These are phyloP conservation scores for Apodemia zela DNA, from an alignment of 2,888 invertebrate genomes.

Conservation along the genomic window DNA sequence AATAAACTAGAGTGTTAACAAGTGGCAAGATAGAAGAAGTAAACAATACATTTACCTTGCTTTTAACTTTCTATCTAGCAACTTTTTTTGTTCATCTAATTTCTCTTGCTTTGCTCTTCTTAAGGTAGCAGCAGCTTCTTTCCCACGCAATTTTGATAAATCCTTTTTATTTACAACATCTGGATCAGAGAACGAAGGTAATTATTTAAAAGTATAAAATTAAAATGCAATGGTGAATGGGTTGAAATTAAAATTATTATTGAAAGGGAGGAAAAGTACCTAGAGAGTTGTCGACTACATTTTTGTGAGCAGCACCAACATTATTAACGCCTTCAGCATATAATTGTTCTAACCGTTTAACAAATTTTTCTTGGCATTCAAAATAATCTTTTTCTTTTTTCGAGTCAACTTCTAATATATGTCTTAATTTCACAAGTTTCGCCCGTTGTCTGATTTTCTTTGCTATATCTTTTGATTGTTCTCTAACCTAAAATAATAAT, in stretches of 20 bases:
- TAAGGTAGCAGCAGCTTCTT: slow-evolving; percentile 57
- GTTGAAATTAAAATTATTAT: neutral
- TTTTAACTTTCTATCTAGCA: slow-evolving; percentile 61
- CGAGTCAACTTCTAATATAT: slow-evolving; percentile 50
- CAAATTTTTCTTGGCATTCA: slow-evolving; percentile 58
- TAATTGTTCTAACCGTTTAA: slow-evolving; percentile 57
- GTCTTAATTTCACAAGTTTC: slow-evolving; percentile 59
- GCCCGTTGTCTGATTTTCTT: slow-evolving; percentile 69
- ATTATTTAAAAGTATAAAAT: neutral
- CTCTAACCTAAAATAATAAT: slow-evolving; percentile 61
- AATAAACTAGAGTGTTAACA: too few relatives aligned
- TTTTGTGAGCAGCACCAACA: slow-evolving; percentile 59
- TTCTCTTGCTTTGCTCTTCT: slow-evolving; percentile 57
- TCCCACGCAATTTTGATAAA: slow-evolving; percentile 58
- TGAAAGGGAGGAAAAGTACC: slow-evolving; percentile 36
- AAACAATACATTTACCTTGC: slow-evolving; percentile 49
- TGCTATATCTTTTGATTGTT: slow-evolving; percentile 75
- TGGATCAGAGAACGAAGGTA: slow-evolving; percentile 34
- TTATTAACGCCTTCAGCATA: slow-evolving; percentile 55
- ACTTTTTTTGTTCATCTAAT: slow-evolving; percentile 60
- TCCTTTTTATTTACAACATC: slow-evolving; percentile 46
- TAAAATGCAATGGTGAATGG: too few relatives aligned
- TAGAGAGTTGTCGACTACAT: slow-evolving; percentile 47
- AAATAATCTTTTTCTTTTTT: slow-evolving; percentile 62
- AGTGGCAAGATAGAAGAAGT: too few relatives aligned